Conservation (phyloP, 2,888 invertebrate genomes). For the Heliconius hortense region DNA sequence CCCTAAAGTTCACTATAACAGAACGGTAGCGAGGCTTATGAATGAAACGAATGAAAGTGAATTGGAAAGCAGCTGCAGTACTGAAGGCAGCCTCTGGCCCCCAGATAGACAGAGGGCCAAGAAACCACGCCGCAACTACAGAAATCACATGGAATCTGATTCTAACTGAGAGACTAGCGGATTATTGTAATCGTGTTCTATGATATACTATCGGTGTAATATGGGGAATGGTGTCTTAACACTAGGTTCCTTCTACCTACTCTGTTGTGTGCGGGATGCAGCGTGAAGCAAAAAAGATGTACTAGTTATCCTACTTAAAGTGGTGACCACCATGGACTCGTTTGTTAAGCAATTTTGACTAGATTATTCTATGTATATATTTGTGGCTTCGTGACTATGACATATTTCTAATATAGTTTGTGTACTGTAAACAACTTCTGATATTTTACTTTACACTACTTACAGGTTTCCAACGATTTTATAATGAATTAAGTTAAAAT, state of each 20-base stretch:
- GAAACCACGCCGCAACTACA: conserved; percentile 83
- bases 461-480: conserved; percentile 2
- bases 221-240: conserved; percentile 17
- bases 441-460: neutral
- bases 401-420: conserved; percentile 15
- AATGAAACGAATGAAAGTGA: conserved; percentile 79
- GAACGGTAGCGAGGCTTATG: conserved; percentile 73
- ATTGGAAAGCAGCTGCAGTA: conserved; percentile 75
- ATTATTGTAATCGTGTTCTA: conserved; percentile 46
- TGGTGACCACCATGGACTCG: conserved; percentile 47
- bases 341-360: conserved; percentile 19
- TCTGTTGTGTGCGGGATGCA: neutral
- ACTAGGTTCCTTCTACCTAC: neutral
- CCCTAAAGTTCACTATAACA: conserved; percentile 58
- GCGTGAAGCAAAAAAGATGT: neutral
- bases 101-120: conserved; percentile 80
- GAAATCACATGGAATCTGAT: conserved; percentile 85
- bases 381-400: conserved; percentile 16
- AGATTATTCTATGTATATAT: conserved; percentile 22
- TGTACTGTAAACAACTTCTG: neutral
- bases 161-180: conserved; percentile 75
- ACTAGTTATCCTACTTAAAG: conserved; percentile 38
- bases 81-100: conserved; percentile 66
- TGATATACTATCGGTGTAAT: neutral
- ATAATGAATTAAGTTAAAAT: conserved; percentile 1